A percentile compares a stretch with the other conserved stretches of the same genome.
phyloP scores from a whole-genome alignment of 2,888 invertebrate genomes.

The Alcis repandata region DNA sequence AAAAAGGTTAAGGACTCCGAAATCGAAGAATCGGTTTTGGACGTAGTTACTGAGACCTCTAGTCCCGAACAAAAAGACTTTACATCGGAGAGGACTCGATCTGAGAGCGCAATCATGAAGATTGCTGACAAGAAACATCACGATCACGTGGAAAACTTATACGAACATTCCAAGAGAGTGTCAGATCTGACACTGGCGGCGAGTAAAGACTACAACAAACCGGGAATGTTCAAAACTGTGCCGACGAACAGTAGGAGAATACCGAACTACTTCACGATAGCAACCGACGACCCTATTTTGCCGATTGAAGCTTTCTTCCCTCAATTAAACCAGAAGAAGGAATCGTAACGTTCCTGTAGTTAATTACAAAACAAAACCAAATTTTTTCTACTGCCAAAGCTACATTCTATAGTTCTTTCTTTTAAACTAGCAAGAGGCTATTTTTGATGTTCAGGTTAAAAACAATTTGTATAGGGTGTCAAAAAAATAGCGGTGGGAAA shows the following conservation, averaged over 20 bases:
- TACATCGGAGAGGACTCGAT: slow-evolving; percentile 79
- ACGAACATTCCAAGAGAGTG: slow-evolving; percentile 89
- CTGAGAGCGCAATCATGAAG: slow-evolving; percentile 86
- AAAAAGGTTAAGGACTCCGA: slow-evolving; percentile 77
- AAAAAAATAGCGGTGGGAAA: not conserved
- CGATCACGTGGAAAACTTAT: slow-evolving; percentile 74
- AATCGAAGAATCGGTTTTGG: slow-evolving; percentile 76
- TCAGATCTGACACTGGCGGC: slow-evolving; percentile 91
- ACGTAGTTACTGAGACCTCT: slow-evolving; percentile 72
- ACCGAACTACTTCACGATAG: slow-evolving; percentile 90
- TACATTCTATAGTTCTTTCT: slow-evolving; percentile 47
- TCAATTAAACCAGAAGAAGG: slow-evolving; percentile 88
- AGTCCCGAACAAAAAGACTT: slow-evolving; percentile 68
- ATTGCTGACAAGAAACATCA: slow-evolving; percentile 84
- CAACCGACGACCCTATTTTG: slow-evolving; percentile 92
- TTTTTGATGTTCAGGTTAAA: slow-evolving; percentile 22
- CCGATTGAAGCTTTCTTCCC: slow-evolving; percentile 94
- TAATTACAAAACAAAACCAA: slow-evolving; percentile 71
- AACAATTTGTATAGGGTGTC: not conserved
- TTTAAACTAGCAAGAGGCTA: slow-evolving; percentile 33
- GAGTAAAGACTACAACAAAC: slow-evolving; percentile 90
- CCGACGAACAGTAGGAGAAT: slow-evolving; percentile 88
- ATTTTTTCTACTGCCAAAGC: slow-evolving; percentile 81
- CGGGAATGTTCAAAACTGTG: slow-evolving; percentile 90
- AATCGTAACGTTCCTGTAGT: slow-evolving; percentile 72